Conservation (phyloP, 1,140 invertebrate genomes). For the Lucilia cuprina region DNA sequence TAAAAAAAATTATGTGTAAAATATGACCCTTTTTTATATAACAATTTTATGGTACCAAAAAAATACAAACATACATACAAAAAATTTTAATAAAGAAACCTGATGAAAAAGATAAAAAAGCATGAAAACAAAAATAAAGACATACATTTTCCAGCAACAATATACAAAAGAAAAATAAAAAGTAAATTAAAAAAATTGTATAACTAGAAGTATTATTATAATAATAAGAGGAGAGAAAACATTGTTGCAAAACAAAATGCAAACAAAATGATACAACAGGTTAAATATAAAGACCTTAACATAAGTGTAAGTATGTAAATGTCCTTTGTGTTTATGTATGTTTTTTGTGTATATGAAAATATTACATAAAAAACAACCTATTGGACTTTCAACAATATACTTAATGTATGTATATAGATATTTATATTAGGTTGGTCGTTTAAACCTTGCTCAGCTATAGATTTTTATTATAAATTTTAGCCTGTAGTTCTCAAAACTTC, state of each 20-base stretch:
- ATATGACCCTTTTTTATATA: background rate
- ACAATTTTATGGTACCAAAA: background rate
- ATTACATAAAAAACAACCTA: background rate
- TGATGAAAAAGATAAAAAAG: background rate
- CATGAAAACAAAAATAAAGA: background rate
- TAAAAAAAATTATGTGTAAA: background rate
- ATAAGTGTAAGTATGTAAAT: background rate
- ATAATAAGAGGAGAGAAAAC: conserved; percentile 15
- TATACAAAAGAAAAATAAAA: background rate
- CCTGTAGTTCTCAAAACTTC: too few species aligned
- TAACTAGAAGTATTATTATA: conserved; percentile 10
- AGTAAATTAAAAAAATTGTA: background rate
- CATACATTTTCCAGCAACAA: background rate
- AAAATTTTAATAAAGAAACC: conserved; percentile 1
- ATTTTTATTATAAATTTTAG: too few species aligned
- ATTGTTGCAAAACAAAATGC: background rate
- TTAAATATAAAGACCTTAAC: background rate
- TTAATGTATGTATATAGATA: too few species aligned
- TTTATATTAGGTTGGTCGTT: too few species aligned
- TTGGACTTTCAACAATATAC: background rate
- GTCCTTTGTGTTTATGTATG: background rate
- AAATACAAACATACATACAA: background rate
- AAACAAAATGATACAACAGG: conserved; percentile 17
- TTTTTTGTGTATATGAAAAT: too few species aligned
- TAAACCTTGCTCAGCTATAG: too few species aligned